Percentiles rank a stretch among this genome's conserved stretches.
phyloP scores from a whole-genome alignment of 92 coral and sea anemone species.

The Heliopora coerulea region DNA sequence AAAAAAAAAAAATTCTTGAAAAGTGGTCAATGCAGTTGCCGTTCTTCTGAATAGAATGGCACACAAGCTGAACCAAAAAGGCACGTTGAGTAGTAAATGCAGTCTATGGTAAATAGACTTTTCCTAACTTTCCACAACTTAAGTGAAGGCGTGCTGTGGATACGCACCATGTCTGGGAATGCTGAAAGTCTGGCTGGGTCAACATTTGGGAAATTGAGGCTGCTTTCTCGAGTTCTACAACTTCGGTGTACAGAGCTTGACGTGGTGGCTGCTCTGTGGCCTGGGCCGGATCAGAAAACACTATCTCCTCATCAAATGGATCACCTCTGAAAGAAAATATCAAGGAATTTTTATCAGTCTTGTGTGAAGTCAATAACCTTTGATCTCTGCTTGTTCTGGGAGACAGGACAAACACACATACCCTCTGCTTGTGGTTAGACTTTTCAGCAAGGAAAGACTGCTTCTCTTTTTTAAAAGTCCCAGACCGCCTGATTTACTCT shows the following conservation, averaged over 20 bases:
- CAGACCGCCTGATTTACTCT: constrained; percentile 76
- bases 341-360: too few relatives aligned
- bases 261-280: constrained; percentile 39
- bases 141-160: too few relatives aligned
- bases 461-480: constrained; percentile 81
- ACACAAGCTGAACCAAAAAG: too few relatives aligned
- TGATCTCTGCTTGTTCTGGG: too few relatives aligned
- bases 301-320: constrained; percentile 3
- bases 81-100: too few relatives aligned
- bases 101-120: too few relatives aligned
- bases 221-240: constrained; percentile 48
- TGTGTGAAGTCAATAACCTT: too few relatives aligned
- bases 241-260: constrained; percentile 27
- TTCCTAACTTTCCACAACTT: too few relatives aligned
- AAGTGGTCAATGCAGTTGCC: too few relatives aligned
- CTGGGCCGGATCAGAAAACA: constrained; percentile 13
- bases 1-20: too few relatives aligned
- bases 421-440: constrained; percentile 20
- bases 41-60: too few relatives aligned
- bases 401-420: constrained; percentile 11
- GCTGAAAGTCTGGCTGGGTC: constrained; percentile 88
- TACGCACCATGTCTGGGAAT: constrained; percentile 68
- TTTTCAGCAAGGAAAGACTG: constrained; percentile 78
- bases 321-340: constrained; percentile 8
- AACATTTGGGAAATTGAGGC: constrained; percentile 78